Evolutionary conservation across 1,140 invertebrate genomes (phyloP), one percentile per base, ranked within the genome.

Genomic region (Medauroidea extradentata): DNA sequence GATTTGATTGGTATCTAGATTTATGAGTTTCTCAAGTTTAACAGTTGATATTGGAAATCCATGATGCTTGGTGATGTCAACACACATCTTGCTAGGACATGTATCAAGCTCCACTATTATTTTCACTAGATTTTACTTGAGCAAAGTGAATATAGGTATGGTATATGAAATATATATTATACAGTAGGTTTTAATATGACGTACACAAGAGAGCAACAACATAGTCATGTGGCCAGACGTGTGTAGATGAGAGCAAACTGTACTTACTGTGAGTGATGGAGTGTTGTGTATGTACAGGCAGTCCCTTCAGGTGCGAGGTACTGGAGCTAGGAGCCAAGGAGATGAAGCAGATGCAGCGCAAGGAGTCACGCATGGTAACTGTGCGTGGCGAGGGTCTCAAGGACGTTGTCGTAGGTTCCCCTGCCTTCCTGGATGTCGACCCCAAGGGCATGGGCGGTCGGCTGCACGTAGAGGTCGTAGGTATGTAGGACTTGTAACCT

Each of bases 301-400:
- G 90, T 74, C 94, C 94, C 18, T 96, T 95, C 74, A 86, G 90
- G 65, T 87, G 88, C 57, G 74, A 81, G 16, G 75, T 85, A 7
- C 58, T 73, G 21, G 77, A 80, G 61, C 61, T 71, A 53, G 69
- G 75, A 43, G 70, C 67, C 27, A 73, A 78, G 25, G 73, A 74
- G 61, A 63, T 71, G 21, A 68, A 52, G 18, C 68, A 49, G 48
- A 69, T 56, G 53, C 68, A 53, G 72, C 75, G 43, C 4, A 53
- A 43, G 21, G 57, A 71, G 55, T 65, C 65, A 13, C 63, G 69
- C 48, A 65, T 68, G 60, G 64, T 68, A 18, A 56, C 55, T 21
- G 72, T 71, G 16, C 63, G 71, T 23, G 77, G 81, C 21, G 79
- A 83, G 57, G 81, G 82, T 24, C 67, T 85, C 8, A 78, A 76